Conservation (phyloP, 2,113 vertebrate species). For the Mustela nigripes region DNA sequence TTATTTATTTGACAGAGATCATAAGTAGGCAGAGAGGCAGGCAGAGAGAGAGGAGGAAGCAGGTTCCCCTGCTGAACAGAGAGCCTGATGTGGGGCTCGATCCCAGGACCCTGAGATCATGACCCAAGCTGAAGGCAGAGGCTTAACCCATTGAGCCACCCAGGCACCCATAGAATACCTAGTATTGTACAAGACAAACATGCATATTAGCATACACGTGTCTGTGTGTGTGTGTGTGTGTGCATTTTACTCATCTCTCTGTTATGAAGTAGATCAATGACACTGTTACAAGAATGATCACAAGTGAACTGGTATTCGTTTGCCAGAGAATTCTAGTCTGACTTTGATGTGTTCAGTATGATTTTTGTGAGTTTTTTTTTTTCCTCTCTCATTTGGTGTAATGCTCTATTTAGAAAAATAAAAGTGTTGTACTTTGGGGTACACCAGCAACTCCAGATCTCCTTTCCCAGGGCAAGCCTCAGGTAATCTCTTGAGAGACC, state of each 20-base stretch:
- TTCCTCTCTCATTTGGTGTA: background rate
- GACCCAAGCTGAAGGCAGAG: too few relatives aligned
- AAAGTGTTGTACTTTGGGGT: background rate
- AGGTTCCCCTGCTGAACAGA: too few relatives aligned
- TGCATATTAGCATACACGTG: background rate
- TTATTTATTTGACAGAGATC: too few relatives aligned
- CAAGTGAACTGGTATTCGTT: slow-evolving; percentile 12
- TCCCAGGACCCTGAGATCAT: too few relatives aligned
- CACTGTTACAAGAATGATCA: background rate
- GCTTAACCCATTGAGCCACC: too few relatives aligned
- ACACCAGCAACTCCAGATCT: background rate
- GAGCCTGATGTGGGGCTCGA: too few relatives aligned
- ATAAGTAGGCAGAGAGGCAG: too few relatives aligned
- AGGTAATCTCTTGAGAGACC: background rate
- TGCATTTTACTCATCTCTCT: background rate
- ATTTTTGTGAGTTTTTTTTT: background rate
- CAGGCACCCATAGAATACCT: background rate
- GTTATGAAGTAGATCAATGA: slow-evolving; percentile 8
- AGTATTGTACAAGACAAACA: background rate
- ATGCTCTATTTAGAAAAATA: background rate
- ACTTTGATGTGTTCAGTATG: background rate
- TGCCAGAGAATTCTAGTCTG: background rate
- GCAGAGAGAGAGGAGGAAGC: too few relatives aligned
- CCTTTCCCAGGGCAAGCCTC: background rate
- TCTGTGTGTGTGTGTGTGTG: background rate